phyloP scores from a whole-genome alignment of 2,888 invertebrate genomes.

The Hyles lineata region DNA sequence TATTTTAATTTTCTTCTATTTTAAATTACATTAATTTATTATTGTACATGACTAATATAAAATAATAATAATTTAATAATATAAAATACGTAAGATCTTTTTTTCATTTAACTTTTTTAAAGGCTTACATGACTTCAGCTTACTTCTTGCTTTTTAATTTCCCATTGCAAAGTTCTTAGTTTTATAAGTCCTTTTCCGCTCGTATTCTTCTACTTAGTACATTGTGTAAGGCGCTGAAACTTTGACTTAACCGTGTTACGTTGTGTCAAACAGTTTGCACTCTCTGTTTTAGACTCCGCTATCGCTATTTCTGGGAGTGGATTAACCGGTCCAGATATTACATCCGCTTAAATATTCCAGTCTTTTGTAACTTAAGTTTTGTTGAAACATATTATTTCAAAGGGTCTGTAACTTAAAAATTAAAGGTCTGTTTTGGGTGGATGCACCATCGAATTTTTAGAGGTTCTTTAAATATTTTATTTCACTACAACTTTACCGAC shows the following conservation, averaged over 20 bases:
- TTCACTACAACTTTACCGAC: too few species aligned
- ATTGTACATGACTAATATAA: too few species aligned
- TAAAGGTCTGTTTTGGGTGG: too few species aligned
- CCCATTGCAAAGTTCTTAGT: background rate
- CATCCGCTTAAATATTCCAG: background rate
- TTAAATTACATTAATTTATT: too few species aligned
- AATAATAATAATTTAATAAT: too few species aligned
- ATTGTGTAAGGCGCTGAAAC: constrained; percentile 2
- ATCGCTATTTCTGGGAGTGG: background rate
- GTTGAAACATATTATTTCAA: too few species aligned
- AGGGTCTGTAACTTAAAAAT: too few species aligned
- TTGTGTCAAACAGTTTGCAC: background rate
- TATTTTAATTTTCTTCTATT: too few species aligned
- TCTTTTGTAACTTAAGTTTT: too few species aligned
- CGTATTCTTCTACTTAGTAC: background rate
- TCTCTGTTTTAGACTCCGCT: background rate
- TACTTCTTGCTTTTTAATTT: background rate
- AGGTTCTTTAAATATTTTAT: too few species aligned
- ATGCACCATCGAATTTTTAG: too few species aligned
- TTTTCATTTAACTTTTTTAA: background rate
- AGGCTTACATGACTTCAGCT: background rate
- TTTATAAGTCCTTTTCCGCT: background rate
- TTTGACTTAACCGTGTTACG: background rate
- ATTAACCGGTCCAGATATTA: background rate
- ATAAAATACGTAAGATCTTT: too few species aligned